A percentile compares a stretch with the other conserved stretches of the same genome.
Evolutionary conservation across 2,888 invertebrate genomes (phyloP).

Genomic region (Brachycybe producta): DNA sequence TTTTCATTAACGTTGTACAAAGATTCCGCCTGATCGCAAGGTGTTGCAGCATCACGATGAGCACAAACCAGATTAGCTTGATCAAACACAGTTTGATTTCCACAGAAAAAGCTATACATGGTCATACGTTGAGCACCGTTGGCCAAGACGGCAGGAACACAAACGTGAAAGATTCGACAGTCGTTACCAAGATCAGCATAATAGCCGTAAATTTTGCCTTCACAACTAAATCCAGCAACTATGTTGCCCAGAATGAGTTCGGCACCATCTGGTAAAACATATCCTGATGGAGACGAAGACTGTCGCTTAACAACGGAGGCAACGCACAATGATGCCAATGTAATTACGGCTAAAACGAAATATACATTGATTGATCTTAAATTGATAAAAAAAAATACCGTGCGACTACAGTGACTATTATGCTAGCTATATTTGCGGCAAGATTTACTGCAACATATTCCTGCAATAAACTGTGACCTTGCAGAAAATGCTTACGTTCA

Average conservation of each 20-base stretch:
- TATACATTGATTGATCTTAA: too few relatives aligned
- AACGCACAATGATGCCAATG: too few relatives aligned
- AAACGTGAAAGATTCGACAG: conserved; percentile 36
- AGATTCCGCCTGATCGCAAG: conserved; percentile 23
- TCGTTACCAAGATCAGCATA: conserved; percentile 76
- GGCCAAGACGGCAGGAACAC: conserved; percentile 11
- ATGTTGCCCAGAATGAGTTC: conserved; percentile 35
- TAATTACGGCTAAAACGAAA: too few relatives aligned
- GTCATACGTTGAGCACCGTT: not conserved
- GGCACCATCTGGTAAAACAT: conserved; percentile 21
- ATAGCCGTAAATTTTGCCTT: conserved; percentile 63
- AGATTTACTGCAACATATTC: too few relatives aligned
- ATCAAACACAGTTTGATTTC: conserved; percentile 26
- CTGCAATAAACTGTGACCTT: too few relatives aligned
- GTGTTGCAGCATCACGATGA: conserved; percentile 22
- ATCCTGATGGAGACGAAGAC: conserved; percentile 17
- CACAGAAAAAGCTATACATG: conserved; percentile 25
- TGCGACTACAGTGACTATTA: too few relatives aligned
- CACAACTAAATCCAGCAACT: conserved; percentile 64
- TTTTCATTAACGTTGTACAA: conserved; percentile 24
- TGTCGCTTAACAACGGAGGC: conserved; percentile 19
- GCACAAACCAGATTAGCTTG: conserved; percentile 25
- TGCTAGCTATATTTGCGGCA: too few relatives aligned
- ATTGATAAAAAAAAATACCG: too few relatives aligned
- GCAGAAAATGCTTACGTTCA: too few relatives aligned